Evolutionary conservation across 92 coral and sea anemone species (phyloP), one percentile per base, ranked within the genome.

Genomic region (Heliopora coerulea): DNA sequence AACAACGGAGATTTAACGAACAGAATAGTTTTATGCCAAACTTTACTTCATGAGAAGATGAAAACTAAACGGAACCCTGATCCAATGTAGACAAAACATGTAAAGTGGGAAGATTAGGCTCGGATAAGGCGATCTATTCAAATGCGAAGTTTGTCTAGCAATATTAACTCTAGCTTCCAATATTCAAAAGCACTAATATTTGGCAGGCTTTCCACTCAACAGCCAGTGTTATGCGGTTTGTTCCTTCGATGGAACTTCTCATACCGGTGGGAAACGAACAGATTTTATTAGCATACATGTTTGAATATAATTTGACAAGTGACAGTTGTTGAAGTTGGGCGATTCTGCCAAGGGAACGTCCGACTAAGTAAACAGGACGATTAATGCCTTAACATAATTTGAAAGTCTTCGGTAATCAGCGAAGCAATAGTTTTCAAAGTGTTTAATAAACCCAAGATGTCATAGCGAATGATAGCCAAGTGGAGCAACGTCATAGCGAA

Each of bases 361-460:
- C 52, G 52, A 46, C 40, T 44, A 67, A 18, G 59, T 26, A 1
- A 44, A 44, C 25, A 67, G 14, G 17, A 46, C 52, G 52, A 46
- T 63, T 13, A 63, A 63, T 33, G 27, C 70, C 2, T 39, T 63
- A 63, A 63, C 37, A 39, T 31, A 18, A 63, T 63, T 37, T 63
- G 15, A 63, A 19, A 26, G 49, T 67, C 34, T 40, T 29, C 72
- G 33, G 72, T 56, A 26, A 46, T 67, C 30, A 67, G 7, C 52
- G n/a, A 26, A 17, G 8, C 59, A 46, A 34, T 46, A 20, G 24
- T 12, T 44, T 30, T 24, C 37, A 39, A 26, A 33, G 32, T 24
- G 39, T 25, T 49, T 44, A 46, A 44, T 67, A 8, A 35, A 67
- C 40, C 49, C 4, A n/a, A 66, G 46, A 44, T 62, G 20, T 15